Percentiles rank a stretch among this genome's conserved stretches.
Conservation (phyloP, 2,113 vertebrate genomes). For the Peromyscus maniculatus region DNA sequence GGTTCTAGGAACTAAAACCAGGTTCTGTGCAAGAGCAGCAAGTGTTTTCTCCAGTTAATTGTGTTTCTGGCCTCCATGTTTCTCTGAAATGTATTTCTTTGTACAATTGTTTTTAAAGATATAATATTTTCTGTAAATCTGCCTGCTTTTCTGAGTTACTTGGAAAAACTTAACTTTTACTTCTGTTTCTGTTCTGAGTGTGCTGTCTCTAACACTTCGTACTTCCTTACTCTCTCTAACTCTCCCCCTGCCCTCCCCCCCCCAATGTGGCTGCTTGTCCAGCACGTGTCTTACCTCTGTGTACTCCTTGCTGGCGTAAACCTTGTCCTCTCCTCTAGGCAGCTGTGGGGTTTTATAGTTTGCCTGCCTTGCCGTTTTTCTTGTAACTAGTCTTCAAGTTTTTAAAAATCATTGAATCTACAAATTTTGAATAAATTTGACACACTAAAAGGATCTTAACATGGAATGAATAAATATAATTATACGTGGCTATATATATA, state of each 20-base stretch:
- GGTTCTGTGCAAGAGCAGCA: neutral
- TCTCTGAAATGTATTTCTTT: neutral
- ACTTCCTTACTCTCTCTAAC: neutral
- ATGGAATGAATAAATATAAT: slow-evolving; percentile 11
- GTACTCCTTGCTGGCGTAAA: neutral
- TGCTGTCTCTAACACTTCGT: neutral
- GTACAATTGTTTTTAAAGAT: neutral
- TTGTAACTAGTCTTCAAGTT: neutral
- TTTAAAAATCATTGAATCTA: slow-evolving; percentile 12
- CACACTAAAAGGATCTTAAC: slow-evolving; percentile 9
- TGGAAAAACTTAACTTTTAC: neutral
- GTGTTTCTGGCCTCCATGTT: neutral
- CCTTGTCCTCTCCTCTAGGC: neutral
- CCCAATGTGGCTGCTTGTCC: neutral
- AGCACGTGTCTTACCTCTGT: neutral
- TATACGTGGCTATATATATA: neutral
- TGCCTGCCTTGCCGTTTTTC: neutral
- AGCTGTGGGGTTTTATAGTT: neutral
- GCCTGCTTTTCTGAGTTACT: neutral
- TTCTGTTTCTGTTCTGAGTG: neutral
- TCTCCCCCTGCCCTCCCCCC: neutral
- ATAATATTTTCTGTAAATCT: neutral
- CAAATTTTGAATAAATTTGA: slow-evolving; percentile 46
- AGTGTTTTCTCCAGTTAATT: neutral
- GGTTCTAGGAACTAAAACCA: neutral